phyloP scores from a whole-genome alignment of 2,888 invertebrate genomes.

The Notocelia uddmanniana region DNA sequence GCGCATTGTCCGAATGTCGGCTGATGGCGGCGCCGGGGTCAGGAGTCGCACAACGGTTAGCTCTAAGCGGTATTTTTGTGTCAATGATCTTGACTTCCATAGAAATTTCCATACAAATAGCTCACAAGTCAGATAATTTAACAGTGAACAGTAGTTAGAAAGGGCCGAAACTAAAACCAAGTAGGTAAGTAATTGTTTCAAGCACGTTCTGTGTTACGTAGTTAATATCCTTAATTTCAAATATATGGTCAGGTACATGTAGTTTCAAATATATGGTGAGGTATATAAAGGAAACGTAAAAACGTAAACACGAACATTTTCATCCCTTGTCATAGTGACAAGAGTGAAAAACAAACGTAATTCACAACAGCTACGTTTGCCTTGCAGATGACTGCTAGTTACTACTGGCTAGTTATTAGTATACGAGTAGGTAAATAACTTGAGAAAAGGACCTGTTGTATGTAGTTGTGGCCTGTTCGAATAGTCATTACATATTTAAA shows the following conservation, averaged over 20 bases:
- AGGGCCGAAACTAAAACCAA: neutral
- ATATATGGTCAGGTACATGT: neutral
- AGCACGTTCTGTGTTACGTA: neutral
- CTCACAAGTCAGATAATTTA: constrained; percentile 1
- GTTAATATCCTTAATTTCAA: neutral
- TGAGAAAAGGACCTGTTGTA: no score
- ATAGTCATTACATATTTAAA: no score
- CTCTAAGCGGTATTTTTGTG: constrained; percentile 55
- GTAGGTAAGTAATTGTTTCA: neutral
- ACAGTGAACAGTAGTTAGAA: neutral
- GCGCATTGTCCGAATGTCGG: constrained; percentile 61
- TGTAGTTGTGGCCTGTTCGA: no score
- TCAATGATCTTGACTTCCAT: constrained; percentile 59
- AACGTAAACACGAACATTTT: no score
- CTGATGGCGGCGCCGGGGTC: constrained; percentile 58
- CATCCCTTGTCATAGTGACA: no score
- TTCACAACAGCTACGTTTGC: no score
- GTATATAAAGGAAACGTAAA: no score
- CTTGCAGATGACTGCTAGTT: neutral
- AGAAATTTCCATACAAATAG: constrained; percentile 53
- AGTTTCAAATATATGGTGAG: no score
- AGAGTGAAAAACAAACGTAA: no score
- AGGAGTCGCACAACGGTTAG: constrained; percentile 68
- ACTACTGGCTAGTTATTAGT: no score
- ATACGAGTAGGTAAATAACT: no score